A percentile compares a stretch with the other conserved stretches of the same genome.
phyloP scores from a whole-genome alignment of 2,113 vertebrate genomes.

The Psammodynastes pulverulentus region DNA sequence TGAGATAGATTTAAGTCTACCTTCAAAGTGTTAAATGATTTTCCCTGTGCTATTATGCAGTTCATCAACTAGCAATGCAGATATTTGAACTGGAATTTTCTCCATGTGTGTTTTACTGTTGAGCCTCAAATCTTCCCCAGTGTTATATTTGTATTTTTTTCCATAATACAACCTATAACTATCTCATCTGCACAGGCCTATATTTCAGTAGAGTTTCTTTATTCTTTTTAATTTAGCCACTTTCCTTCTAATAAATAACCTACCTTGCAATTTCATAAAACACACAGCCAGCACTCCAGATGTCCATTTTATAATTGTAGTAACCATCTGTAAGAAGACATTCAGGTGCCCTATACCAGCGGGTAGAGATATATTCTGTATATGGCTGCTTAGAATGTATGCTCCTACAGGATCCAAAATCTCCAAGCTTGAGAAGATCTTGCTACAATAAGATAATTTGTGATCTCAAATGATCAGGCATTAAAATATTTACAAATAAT shows the following conservation, averaged over 20 bases:
- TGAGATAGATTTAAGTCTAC: background rate
- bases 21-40: background rate
- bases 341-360: constrained; percentile 86
- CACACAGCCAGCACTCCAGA: constrained; percentile 85
- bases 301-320: constrained; percentile 78
- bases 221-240: background rate
- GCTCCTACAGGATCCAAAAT: constrained; percentile 84
- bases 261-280: constrained; percentile 87
- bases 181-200: background rate
- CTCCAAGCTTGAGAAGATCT: constrained; percentile 81
- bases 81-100: background rate
- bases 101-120: background rate
- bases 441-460: constrained; percentile 65
- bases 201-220: background rate
- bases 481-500: background rate
- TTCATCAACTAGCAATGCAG: background rate
- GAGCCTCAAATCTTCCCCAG: background rate
- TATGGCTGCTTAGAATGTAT: constrained; percentile 80
- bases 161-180: background rate
- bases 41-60: background rate
- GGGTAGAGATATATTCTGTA: constrained; percentile 82
- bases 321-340: constrained; percentile 85
- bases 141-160: background rate
- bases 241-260: constrained; percentile 1
- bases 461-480: constrained; percentile 10